A percentile compares a stretch with the other conserved stretches of the same genome.
Evolutionary conservation across 1,140 invertebrate genomes (phyloP).

Genomic region (Berghia stephanieae): DNA sequence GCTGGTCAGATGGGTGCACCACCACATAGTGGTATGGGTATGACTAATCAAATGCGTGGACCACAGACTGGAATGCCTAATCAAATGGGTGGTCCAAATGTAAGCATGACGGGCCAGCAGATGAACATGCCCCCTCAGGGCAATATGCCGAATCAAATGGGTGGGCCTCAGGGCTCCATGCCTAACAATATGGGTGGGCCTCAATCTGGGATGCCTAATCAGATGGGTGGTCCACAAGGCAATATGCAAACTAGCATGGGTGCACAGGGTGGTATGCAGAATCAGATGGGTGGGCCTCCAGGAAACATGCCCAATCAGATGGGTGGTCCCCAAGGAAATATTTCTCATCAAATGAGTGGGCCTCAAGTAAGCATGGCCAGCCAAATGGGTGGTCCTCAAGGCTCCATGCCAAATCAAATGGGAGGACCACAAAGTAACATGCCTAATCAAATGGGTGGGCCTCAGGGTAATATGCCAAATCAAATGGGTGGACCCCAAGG

Average conservation of each 20-base stretch:
- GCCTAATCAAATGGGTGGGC: too few species aligned
- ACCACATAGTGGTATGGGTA: too few species aligned
- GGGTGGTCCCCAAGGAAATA: constrained; percentile 16
- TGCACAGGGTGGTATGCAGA: constrained; percentile 1
- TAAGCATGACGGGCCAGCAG: background rate
- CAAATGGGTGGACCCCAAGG: constrained; percentile 21
- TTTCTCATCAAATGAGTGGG: constrained; percentile 18
- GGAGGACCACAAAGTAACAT: constrained; percentile 8
- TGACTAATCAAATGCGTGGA: background rate
- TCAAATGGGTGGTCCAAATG: background rate
- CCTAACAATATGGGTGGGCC: background rate
- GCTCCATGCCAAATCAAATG: constrained; percentile 15
- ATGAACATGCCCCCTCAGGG: too few species aligned
- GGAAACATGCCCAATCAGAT: constrained; percentile 27
- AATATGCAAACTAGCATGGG: constrained; percentile 9
- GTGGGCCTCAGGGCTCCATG: background rate
- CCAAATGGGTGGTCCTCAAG: constrained; percentile 10
- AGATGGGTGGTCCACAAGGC: constrained; percentile 9
- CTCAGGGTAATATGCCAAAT: constrained; percentile 6
- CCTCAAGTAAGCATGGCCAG: background rate
- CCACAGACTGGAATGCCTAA: background rate
- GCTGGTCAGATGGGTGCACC: background rate
- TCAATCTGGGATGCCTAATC: too few species aligned
- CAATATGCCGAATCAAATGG: constrained; percentile 19
- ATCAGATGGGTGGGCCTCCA: constrained; percentile 5